Conservation (phyloP, 1,140 invertebrate species). For the Drosophila sturtevanti region DNA sequence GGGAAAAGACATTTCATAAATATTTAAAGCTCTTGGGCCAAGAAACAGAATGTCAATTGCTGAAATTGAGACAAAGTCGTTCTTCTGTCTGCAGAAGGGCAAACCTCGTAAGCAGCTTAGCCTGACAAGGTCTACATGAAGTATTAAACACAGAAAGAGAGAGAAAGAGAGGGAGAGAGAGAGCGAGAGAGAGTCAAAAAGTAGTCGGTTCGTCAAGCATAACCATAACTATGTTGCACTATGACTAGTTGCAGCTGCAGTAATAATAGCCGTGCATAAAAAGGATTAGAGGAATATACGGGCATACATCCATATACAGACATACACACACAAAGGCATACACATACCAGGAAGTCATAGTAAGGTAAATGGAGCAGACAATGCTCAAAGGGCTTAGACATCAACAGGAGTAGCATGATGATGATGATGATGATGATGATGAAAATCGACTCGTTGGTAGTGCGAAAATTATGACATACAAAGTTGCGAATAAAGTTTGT, state of each 20-base stretch:
- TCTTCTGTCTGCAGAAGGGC: not conserved
- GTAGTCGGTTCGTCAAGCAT: constrained; percentile 53
- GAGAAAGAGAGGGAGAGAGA: too few relatives aligned
- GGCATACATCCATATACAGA: too few relatives aligned
- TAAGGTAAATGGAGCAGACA: constrained; percentile 66
- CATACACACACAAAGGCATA: constrained; percentile 26
- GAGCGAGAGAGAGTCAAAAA: too few relatives aligned
- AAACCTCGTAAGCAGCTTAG: constrained; percentile 62
- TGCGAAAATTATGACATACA: constrained; percentile 38
- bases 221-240: constrained; percentile 73
- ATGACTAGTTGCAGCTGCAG: constrained; percentile 8
- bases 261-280: constrained; percentile 62
- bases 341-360: constrained; percentile 65
- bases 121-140: constrained; percentile 7
- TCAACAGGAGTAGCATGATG: not conserved
- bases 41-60: constrained; percentile 54
- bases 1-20: constrained; percentile 46
- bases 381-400: constrained; percentile 40
- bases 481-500: constrained; percentile 23
- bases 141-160: not conserved
- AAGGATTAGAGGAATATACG: constrained; percentile 59
- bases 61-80: constrained; percentile 59
- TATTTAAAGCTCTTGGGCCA: constrained; percentile 46
- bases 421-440: constrained; percentile 48
- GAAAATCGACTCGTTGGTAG: constrained; percentile 47